phyloP scores from a whole-genome alignment of 2,113 vertebrate genomes.

The Pseudonaja textilis region DNA sequence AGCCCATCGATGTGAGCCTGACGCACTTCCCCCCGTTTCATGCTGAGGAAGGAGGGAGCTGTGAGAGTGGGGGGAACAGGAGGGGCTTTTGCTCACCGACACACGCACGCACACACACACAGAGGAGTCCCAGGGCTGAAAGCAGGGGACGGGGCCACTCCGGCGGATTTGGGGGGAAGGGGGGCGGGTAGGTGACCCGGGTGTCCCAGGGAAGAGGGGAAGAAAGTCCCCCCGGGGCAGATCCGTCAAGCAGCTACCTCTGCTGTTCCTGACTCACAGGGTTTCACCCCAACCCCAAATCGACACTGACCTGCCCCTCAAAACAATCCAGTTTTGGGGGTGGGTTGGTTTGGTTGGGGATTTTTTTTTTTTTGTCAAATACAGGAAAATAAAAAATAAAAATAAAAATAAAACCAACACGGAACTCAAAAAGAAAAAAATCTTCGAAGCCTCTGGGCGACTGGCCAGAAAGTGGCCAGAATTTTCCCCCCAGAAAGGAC shows the following conservation, averaged over 20 bases:
- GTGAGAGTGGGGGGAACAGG: background rate
- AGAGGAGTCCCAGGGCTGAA: background rate
- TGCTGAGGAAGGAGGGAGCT: background rate
- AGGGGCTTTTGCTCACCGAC: background rate
- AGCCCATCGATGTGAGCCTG: background rate
- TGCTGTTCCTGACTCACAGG: background rate
- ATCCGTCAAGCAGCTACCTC: background rate
- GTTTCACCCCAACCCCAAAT: background rate
- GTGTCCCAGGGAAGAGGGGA: background rate
- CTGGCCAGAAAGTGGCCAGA: conserved; percentile 46
- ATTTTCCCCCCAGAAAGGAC: conserved; percentile 14
- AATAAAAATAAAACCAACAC: background rate
- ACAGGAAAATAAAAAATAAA: background rate
- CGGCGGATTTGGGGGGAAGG: background rate
- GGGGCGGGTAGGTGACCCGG: background rate
- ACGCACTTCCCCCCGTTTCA: accelerated
- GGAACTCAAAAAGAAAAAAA: background rate
- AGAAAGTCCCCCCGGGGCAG: accelerated
- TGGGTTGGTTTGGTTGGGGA: too few relatives aligned
- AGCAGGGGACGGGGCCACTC: background rate
- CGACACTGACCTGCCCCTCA: background rate
- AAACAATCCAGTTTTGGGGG: background rate
- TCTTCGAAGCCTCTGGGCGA: conserved; percentile 22
- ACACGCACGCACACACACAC: too few relatives aligned
- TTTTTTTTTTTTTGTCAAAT: background rate